These are phyloP conservation scores for Adela reaumurella DNA, from an alignment of 2,888 invertebrate genomes.

Conservation along the genomic window DNA sequence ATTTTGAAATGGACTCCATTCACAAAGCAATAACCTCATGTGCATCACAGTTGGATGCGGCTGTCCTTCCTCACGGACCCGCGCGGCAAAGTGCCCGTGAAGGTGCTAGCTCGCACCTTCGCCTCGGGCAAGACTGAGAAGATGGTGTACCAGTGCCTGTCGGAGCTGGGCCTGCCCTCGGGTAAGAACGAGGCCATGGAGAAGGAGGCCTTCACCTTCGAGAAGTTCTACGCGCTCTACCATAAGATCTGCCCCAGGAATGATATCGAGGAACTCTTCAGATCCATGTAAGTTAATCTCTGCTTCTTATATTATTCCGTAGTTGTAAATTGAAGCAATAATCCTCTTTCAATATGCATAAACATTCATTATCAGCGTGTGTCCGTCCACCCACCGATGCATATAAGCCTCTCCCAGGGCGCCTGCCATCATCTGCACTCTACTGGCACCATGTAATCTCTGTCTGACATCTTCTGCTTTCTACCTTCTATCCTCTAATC, in stretches of 20 bases:
- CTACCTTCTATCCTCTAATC: too few species aligned
- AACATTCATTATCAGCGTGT: too few species aligned
- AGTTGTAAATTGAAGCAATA: background rate
- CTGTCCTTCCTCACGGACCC: slow-evolving; percentile 91
- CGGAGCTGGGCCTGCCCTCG: slow-evolving; percentile 89
- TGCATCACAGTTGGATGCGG: slow-evolving; percentile 99
- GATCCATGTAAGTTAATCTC: slow-evolving; percentile 77
- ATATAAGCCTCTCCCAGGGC: too few species aligned
- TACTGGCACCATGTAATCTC: too few species aligned
- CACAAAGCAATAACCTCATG: background rate
- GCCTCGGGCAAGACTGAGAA: slow-evolving; percentile 99
- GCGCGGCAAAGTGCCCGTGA: slow-evolving; percentile 93
- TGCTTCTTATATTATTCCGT: background rate
- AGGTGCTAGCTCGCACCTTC: slow-evolving; percentile 94
- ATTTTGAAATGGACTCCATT: background rate
- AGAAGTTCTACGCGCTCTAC: slow-evolving; percentile 97
- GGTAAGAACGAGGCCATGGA: slow-evolving; percentile 97
- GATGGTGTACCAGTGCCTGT: slow-evolving; percentile 93
- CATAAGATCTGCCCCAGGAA: slow-evolving; percentile 98
- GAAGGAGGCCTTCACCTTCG: slow-evolving; percentile 92
- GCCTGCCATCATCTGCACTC: too few species aligned
- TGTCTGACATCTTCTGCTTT: too few species aligned
- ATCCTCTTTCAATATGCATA: too few species aligned
- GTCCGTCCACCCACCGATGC: too few species aligned
- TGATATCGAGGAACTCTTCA: slow-evolving; percentile 97